Conservation (phyloP, 2,888 invertebrate species). For the Nomada ferruginata region DNA sequence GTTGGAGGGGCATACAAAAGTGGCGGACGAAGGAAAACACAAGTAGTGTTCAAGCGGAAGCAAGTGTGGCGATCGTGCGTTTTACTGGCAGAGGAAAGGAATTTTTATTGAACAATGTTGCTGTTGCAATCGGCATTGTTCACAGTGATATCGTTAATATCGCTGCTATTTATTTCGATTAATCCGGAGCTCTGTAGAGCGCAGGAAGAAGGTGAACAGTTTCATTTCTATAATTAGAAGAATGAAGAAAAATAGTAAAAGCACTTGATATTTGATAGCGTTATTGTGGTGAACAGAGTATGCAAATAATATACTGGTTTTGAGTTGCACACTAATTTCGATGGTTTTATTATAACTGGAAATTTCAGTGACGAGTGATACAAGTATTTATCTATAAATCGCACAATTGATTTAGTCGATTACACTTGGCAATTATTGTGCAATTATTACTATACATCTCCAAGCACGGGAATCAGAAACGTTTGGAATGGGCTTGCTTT, state of each 20-base stretch:
- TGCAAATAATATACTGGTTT: too few species aligned
- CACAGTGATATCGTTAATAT: background rate
- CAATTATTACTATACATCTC: too few species aligned
- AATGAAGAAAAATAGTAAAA: too few species aligned
- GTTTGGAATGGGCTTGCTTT: too few species aligned
- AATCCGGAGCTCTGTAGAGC: background rate
- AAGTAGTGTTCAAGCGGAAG: constrained; percentile 7
- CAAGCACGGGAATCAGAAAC: too few species aligned
- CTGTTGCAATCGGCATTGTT: background rate
- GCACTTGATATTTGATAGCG: background rate
- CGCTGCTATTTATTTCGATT: background rate
- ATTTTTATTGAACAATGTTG: background rate
- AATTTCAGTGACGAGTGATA: too few species aligned
- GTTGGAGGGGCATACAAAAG: constrained; percentile 48
- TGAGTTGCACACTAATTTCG: too few species aligned
- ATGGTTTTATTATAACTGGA: too few species aligned
- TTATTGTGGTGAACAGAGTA: too few species aligned
- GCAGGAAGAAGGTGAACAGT: constrained; percentile 11
- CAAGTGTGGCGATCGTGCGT: background rate
- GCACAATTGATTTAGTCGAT: background rate
- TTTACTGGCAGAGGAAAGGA: background rate
- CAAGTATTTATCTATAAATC: background rate
- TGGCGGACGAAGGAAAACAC: constrained; percentile 5
- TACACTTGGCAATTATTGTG: background rate
- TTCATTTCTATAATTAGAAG: too few species aligned